These are phyloP conservation scores for Chymomyza procnemis DNA, from an alignment of 2,888 invertebrate species.

Conservation along the genomic window DNA sequence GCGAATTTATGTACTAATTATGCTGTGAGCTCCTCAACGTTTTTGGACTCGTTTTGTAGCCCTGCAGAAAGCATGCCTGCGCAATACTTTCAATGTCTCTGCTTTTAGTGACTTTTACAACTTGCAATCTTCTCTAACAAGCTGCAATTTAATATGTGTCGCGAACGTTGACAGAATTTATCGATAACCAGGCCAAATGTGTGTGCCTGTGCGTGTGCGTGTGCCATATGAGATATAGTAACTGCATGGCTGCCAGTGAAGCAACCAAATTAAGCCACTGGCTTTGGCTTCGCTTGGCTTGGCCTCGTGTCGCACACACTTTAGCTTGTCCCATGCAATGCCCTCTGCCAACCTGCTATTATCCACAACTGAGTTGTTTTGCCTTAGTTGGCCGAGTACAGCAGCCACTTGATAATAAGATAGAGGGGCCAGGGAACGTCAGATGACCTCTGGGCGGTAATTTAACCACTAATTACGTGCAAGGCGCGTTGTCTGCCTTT, in stretches of 20 bases:
- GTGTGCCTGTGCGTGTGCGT: not conserved
- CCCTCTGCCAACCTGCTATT: not conserved
- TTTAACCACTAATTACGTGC: conserved; percentile 73
- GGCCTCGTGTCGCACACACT: not conserved
- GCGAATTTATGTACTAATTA: too few species aligned
- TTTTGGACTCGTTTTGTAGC: too few species aligned
- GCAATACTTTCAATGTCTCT: too few species aligned
- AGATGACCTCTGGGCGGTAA: conserved; percentile 63
- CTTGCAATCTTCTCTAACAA: not conserved
- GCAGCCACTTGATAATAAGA: conserved; percentile 60
- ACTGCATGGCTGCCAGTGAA: too few species aligned
- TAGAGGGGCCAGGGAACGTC: not conserved
- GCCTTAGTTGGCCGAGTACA: conserved; percentile 23
- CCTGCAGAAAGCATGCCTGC: too few species aligned
- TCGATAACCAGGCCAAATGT: not conserved
- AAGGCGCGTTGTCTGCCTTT: conserved; percentile 45
- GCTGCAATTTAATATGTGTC: not conserved
- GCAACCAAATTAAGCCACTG: too few species aligned
- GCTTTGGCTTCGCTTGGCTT: too few species aligned
- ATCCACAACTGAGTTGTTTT: conserved; percentile 28
- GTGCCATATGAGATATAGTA: too few species aligned
- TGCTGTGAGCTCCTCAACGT: too few species aligned
- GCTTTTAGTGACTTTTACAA: too few species aligned
- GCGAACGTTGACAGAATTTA: not conserved
- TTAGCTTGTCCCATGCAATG: too few species aligned